phyloP scores from a whole-genome alignment of 2,888 invertebrate genomes.

The Ptilodon capucinus region DNA sequence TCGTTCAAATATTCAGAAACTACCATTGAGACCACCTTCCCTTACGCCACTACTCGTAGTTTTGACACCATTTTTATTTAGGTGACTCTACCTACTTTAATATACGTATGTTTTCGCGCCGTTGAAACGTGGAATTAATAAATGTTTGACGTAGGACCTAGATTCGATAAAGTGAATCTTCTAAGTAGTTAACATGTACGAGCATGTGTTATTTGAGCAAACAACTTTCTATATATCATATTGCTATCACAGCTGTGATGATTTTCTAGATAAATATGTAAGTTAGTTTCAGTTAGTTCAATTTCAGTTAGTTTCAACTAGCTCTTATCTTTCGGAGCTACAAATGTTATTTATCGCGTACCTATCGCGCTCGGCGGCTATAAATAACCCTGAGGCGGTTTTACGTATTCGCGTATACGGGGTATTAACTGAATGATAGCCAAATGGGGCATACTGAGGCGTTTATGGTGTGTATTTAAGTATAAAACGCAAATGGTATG shows the following conservation, averaged over 20 bases:
- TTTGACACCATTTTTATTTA: constrained; percentile 34
- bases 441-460: constrained; percentile 43
- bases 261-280: no score
- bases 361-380: constrained; percentile 15
- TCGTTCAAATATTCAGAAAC: constrained; percentile 69
- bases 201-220: no score
- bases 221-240: no score
- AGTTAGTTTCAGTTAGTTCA: no score
- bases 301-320: background rate
- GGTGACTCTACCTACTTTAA: constrained; percentile 5
- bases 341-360: constrained; percentile 1
- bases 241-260: no score
- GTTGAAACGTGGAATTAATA: no score
- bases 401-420: constrained; percentile 33
- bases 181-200: no score
- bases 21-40: constrained; percentile 58
- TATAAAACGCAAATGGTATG: constrained; percentile 44
- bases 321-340: background rate
- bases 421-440: constrained; percentile 45
- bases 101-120: no score
- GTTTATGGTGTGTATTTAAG: constrained; percentile 43
- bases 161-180: no score
- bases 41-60: constrained; percentile 22
- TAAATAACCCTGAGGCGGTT: constrained; percentile 25
- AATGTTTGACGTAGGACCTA: no score